phyloP scores from a whole-genome alignment of 1,140 invertebrate genomes.

The Anagrus nilaparvatae region DNA sequence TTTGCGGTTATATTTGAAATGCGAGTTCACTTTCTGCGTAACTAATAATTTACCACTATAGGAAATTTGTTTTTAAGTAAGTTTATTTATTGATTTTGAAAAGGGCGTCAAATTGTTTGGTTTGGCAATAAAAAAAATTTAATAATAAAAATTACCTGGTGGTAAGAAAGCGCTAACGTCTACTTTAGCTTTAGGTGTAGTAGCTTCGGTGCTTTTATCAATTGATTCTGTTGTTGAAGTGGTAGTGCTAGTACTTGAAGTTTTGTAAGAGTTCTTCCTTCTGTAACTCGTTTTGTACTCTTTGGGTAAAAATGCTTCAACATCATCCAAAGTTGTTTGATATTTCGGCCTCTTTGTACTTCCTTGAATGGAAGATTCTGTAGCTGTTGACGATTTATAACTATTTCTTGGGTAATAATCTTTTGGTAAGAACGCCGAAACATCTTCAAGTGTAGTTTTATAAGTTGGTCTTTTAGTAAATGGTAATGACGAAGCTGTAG shows the following conservation, averaged over 20 bases:
- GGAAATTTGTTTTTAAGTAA: too few species aligned
- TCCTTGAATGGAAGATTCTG: background rate
- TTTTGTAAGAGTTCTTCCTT: slow-evolving; percentile 9
- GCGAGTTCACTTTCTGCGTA: too few species aligned
- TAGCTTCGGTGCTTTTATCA: slow-evolving; percentile 9
- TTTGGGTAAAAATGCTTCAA: slow-evolving; percentile 22
- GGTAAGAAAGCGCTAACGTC: slow-evolving; percentile 54
- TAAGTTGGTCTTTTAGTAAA: slow-evolving; percentile 3
- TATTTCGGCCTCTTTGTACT: slow-evolving; percentile 8
- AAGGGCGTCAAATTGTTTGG: too few species aligned
- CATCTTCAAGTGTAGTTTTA: slow-evolving; percentile 18
- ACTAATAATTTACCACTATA: too few species aligned
- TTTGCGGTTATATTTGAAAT: too few species aligned
- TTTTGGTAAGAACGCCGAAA: slow-evolving; percentile 1
- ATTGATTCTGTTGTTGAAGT: background rate
- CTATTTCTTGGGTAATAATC: background rate
- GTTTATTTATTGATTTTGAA: slow-evolving; percentile 10
- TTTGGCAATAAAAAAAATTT: background rate
- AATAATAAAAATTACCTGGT: slow-evolving; percentile 41
- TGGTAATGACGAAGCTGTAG: background rate
- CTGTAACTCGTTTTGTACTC: slow-evolving; percentile 14
- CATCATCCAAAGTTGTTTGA: slow-evolving; percentile 18
- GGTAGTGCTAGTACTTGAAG: background rate
- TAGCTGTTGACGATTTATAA: background rate
- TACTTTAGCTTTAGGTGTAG: slow-evolving; percentile 24